Evolutionary conservation across 2,113 vertebrate genomes (phyloP).

Genomic region (Hemicordylus capensis): DNA sequence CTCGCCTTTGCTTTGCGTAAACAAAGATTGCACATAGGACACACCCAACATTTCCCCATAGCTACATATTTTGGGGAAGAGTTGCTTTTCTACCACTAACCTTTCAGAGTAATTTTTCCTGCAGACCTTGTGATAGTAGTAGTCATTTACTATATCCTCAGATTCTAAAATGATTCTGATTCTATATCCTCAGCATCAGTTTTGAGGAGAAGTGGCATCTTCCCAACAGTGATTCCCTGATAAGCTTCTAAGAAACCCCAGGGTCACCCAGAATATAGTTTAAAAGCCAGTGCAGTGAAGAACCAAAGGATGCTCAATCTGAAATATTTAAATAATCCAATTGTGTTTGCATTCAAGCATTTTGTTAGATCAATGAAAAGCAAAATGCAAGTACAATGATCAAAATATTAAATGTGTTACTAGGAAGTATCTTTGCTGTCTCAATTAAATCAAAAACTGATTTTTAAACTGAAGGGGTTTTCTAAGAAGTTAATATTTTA

Average conservation of each 20-base stretch:
- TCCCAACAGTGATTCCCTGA: too few relatives aligned
- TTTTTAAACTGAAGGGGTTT: not conserved
- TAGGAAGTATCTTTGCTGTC: not conserved
- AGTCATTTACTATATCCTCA: too few relatives aligned
- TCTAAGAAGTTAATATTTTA: not conserved
- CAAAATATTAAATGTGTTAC: not conserved
- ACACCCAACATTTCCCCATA: too few relatives aligned
- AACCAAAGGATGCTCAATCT: not conserved
- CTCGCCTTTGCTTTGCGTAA: too few relatives aligned
- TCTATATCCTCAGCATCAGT: too few relatives aligned
- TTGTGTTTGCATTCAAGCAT: not conserved
- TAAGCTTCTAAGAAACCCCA: not conserved
- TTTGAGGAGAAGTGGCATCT: too few relatives aligned
- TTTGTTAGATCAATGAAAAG: not conserved
- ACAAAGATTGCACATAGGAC: too few relatives aligned
- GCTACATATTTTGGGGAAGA: too few relatives aligned
- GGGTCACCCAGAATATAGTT: not conserved
- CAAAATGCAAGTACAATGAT: not conserved
- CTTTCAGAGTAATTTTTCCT: too few relatives aligned
- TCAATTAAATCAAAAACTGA: not conserved
- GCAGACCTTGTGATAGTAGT: too few relatives aligned
- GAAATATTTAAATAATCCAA: not conserved
- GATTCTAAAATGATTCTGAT: too few relatives aligned
- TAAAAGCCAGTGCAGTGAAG: not conserved
- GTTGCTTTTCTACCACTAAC: too few relatives aligned